Conservation (phyloP, 2,888 invertebrate species). For the Zygogramma bicolorata region DNA sequence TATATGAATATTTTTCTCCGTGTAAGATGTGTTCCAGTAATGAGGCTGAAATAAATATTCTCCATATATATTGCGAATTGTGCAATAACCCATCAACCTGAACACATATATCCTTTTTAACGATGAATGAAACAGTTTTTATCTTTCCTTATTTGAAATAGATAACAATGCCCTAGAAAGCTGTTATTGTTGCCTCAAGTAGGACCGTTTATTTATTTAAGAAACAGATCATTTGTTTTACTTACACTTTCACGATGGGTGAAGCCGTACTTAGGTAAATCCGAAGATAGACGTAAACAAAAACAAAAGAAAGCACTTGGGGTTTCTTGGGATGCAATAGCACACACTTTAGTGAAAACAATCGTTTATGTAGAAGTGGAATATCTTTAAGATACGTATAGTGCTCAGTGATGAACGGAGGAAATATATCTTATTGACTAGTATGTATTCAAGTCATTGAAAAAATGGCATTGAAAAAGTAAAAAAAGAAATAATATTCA, state of each 20-base stretch:
- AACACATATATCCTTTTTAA: conserved; percentile 1
- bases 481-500: too few species aligned
- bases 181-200: neutral
- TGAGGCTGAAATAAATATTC: neutral
- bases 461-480: too few species aligned
- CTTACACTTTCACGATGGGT: neutral
- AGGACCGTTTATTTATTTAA: neutral
- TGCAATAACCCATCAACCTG: conserved; percentile 2
- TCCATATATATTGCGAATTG: neutral
- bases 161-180: neutral
- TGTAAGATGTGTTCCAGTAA: neutral
- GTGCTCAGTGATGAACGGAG: too few species aligned
- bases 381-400: too few species aligned
- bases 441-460: too few species aligned
- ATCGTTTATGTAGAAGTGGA: too few species aligned
- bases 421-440: too few species aligned
- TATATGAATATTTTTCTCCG: neutral
- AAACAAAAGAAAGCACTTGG: neutral
- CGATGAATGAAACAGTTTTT: neutral
- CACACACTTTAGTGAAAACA: neutral
- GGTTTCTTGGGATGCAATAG: neutral
- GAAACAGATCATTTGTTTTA: neutral
- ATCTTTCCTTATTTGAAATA: neutral
- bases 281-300: neutral
- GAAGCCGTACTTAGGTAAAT: neutral